Base-by-base conservation (phyloP, 2,113 vertebrate species). In the rat (Rattus norvegicus) region DNA sequence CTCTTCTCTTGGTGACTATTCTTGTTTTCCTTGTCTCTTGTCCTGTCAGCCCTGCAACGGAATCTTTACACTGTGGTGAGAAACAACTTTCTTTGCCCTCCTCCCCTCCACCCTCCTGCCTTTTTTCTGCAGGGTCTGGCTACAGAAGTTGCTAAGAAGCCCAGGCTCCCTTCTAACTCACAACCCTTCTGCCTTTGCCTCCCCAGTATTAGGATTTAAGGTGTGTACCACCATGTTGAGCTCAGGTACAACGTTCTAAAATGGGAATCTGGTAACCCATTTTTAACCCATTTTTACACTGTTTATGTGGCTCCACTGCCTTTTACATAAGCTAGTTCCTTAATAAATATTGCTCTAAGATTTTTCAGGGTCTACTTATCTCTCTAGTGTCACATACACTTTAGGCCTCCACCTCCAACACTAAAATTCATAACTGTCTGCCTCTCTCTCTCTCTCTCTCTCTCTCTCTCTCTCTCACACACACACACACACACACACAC, bases 241-340 rank as follows among this genome's bases (percentile, higher is more conserved):
- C 26, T 89, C 88, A 79, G 83, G 70, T 5, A 93, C 20, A 94
- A 61, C 36, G 75, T 63, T 83, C 70, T 70, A 81, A 92, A 88
- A 30, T 59, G 49, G 0, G 19, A 33, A 67, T 22, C 3, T 54
- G 28, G 84, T 1, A 43, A 43, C 43, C 43, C 43, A 43, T 43
- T 2, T 43, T 43, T 1, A 26, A 24, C 26, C 54, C 26, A 75
- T 65, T 76, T 80, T 75, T 88, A 30, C 6, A n/a, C 30, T 6
- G 47, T 12, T 89, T n/a, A 43, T 87, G 79, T 22, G 36, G 39
- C 56, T 75, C 47, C 20, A 56, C 0, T 75, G 72, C 26, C 54
- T 75, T 76, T 65, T 20, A 85, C 24, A 39, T 52, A 14, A 92
- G 26, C 17, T 75, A 90, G 47, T 13, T 47, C 67, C 65, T 93